Base-by-base conservation (phyloP, 2,888 invertebrate genomes). In the Drosophila anceps region DNA sequence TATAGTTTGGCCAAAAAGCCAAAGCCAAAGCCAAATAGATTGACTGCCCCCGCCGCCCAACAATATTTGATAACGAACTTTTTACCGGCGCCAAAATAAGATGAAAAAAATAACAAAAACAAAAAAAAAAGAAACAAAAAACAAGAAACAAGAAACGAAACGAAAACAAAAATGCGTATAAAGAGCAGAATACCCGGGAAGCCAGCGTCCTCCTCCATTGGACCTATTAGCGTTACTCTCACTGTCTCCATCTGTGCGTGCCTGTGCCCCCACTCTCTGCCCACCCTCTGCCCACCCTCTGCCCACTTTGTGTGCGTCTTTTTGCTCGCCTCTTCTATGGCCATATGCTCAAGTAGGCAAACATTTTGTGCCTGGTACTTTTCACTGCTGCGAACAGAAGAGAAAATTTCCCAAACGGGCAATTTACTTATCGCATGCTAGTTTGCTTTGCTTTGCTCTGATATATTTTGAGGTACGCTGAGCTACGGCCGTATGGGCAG, bases 41-140 rank as follows among this genome's bases (percentile, higher is more conserved):
- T 31, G 27, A 48, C 46, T 50, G 64, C 18, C 35, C 60, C 18
- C 39, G 39, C 48, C 55, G 65, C 59, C 65, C 70, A 54, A 65
- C 24, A 62, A 69, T 63, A 43, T 76, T 67, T 79, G 50, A 48
- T 66, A 69, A 54, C 74, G 51, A 68, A 69, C 50, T 68, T 70
- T 70, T 74, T 69, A 69, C 74, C 81, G 76, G 81, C 74, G 74
- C 79, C 70, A 68, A 70, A 62, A 53, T 54, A 44, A 4, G 35
- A 71, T 59, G 57, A 55, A 59, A 50, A 58, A 44, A 57, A 61
- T 29, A 57, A 2, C 15, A 68, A 59, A 65, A 63, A 60, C 33
- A 58, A 61, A 48, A 57, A 61, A 33, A 55, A 2, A 18, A 68
- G 60, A 67, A 63, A 60, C 31, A 58, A 61, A 39, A 43, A 33